Evolutionary conservation across 1,140 invertebrate genomes (phyloP), one percentile per base, ranked within the genome.

Genomic region (Limonius californicus): DNA sequence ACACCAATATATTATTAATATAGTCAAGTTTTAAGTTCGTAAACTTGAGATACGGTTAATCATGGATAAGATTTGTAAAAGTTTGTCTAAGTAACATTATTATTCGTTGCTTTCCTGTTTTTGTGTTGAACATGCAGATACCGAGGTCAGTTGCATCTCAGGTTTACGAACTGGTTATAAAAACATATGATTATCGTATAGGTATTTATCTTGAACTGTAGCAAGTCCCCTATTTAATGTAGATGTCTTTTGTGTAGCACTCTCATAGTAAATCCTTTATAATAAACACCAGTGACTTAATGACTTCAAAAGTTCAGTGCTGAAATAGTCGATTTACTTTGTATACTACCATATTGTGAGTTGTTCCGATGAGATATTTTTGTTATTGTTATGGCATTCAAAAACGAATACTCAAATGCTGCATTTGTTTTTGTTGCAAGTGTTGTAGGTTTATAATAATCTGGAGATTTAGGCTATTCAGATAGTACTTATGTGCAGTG

Each of bases 181-280:
- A 35, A 45, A 45, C 42, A 12, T 39, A 39, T 39, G n/a, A 39
- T 39, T 39, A 39, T 39, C 8, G n/a, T 39, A 9, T 39, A 39
- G n/a, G 35, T 50, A 50, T 50, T 50, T 50, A 50, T 19, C 20
- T 21, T 50, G 2, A 50, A 19, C 45, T 50, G 45, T 50, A 50
- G 45, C 20, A 50, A 50, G 19, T n/a, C 14, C 14, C 45, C 45
- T 50, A 50, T 50, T 50, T 50, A 50, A 50, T 12, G 45, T 50
- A 50, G 20, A 50, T 50, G 45, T 50, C 16, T 50, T 18, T 11
- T 18, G 14, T 50, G 45, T 50, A 50, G 45, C 45, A 50, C 45
- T 11, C 8, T 39, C n/a, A 39, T 50, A 21, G 20, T 50, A 50
- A 21, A 16, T 18, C 45, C 20, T 50, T 16, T 50, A 19, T 18